Evolutionary conservation across 2,113 vertebrate species (phyloP), one percentile per base, ranked within the genome.

Genomic region (Eulemur macaco): DNA sequence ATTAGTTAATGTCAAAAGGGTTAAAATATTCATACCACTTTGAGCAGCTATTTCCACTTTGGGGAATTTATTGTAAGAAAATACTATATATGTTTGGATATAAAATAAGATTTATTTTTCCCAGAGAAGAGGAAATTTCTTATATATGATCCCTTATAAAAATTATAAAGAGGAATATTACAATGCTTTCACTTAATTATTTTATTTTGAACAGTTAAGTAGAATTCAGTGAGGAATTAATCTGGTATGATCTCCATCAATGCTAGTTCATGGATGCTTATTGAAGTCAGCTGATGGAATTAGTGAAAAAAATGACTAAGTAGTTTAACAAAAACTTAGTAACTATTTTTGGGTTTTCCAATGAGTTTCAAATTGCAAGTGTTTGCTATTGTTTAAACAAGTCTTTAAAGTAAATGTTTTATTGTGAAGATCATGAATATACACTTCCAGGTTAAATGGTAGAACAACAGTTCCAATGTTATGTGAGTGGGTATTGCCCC

Each of bases 71-170:
- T 52, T 82, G 29, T 68, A 25, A 71, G 71, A 86, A 87, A 91
- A 88, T 63, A 68, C 5, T 56, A 8, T 34, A 9, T 37, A 63
- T 69, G 1, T 90, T 87, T 97, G 76, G 77, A 37, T 88, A 27
- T 64, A 84, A 90, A 85, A 18, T 77, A 66, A 93, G 25, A 15
- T 47, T 95, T 95, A 42, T 86, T 94, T 60, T 80, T 27, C 6
- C 95, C 13, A 92, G 80, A 89, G 47, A 97, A 89, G 54, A 96
- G 14, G 9, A 0, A 14, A 6, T 20, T 9, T 5, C 27, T 91
- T 94, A 39, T 86, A 90, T 94, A 86, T 47, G 21, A 74, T 96
- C 89, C 8, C 27, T 91, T 96, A 71, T 13, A 83, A 93, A 84
- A 92, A 52, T 63, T 47, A 45, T 15, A 84, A 42, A 89, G 82